Evolutionary conservation across 2,888 invertebrate species (phyloP), one percentile per base, ranked within the genome.

Genomic region (Tubulanus polymorphus): DNA sequence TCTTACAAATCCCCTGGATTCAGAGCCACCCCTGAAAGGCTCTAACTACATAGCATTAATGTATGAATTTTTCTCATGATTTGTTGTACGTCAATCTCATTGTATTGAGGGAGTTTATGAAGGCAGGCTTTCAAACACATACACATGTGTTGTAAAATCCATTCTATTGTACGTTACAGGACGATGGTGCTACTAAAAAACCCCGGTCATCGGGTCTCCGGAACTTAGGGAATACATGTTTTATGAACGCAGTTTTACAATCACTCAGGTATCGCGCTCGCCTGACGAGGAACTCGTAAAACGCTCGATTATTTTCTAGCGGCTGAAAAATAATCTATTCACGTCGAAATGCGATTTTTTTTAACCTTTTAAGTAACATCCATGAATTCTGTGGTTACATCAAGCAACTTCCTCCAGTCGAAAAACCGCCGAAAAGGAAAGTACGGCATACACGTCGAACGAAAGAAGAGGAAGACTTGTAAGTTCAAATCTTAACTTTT

Each of bases 201-300:
- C 72, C 73, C 46, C 64, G 71, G 54, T 71, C 75, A 27, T 70
- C 75, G 66, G 89, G 90, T 35, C 81, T 90, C 72, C 83, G 88
- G 71, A 90, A 90, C 81, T 82, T 90, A 74, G 90, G 90, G 64
- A 90, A 90, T 75, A 90, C 90, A 51, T 90, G 90, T 78, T 90
- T 90, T 74, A 90, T 90, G 90, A 90, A 90, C 80, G 88, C 89
- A 23, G 90, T 90, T 57, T 80, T 90, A 57, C 90, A 90, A 76
- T 89, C 89, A 66, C 82, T 90, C 48, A 82, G 82, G 83, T 84
- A 8, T 32, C 10, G 10, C 35, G 35, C 10, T 32, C 35, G n/a
- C n/a, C 10, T 32, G 35, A 32, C n/a, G 10, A 12, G 41, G 41
- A 8, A 15, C 23, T 18, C 6, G 6, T 8, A 70, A 55, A 55